These are phyloP conservation scores for Coelinius sp. DNA, from an alignment of 2,888 invertebrate species.

Conservation along the genomic window DNA sequence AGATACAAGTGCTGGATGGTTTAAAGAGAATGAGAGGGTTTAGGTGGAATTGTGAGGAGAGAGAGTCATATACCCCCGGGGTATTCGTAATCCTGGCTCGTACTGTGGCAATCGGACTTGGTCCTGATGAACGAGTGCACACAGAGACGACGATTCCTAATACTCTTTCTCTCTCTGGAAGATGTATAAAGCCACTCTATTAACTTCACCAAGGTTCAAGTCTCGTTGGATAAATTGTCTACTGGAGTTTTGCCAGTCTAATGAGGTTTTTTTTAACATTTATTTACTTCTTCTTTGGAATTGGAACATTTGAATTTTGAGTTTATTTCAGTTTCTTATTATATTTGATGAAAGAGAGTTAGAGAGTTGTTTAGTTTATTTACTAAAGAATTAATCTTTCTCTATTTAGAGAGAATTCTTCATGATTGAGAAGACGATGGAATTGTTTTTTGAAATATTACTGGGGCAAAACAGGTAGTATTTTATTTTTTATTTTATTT, in stretches of 20 bases:
- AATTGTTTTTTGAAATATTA: too few species aligned
- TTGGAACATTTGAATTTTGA: not conserved
- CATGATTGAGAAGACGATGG: too few species aligned
- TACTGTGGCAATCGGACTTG: constrained; percentile 54
- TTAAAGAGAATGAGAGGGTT: constrained; percentile 27
- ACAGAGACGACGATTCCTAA: constrained; percentile 26
- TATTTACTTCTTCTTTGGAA: not conserved
- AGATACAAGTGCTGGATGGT: constrained; percentile 26
- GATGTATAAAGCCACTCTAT: constrained; percentile 24
- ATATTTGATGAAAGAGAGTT: too few species aligned
- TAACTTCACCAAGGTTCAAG: constrained; percentile 1
- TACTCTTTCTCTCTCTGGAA: constrained; percentile 2
- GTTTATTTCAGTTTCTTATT: too few species aligned
- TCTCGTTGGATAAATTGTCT: not conserved
- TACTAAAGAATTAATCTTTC: too few species aligned
- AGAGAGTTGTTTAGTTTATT: not conserved
- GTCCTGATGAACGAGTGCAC: constrained; percentile 47
- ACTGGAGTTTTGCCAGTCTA: not conserved
- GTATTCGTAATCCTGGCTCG: constrained; percentile 56
- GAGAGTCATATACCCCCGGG: constrained; percentile 37
- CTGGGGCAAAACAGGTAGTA: too few species aligned
- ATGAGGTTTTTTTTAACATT: constrained; percentile 10
- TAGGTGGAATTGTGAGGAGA: constrained; percentile 16
- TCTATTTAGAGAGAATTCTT: too few species aligned
- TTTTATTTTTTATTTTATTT: too few species aligned